These are phyloP conservation scores for Planococcus citri DNA, from an alignment of 1,140 invertebrate genomes.

Conservation along the genomic window DNA sequence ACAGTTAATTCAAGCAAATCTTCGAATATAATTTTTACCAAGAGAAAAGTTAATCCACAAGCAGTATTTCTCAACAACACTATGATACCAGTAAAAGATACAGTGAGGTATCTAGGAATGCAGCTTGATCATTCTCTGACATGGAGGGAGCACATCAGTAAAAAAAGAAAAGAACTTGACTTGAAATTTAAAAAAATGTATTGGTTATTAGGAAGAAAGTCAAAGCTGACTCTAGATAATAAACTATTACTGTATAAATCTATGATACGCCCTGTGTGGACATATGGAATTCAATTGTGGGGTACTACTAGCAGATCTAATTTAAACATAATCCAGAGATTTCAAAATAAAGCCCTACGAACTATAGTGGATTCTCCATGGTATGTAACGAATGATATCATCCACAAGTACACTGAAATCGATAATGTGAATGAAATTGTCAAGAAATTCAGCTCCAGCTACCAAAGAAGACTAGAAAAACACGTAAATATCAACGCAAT, in stretches of 20 bases:
- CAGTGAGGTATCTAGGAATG: constrained; percentile 22
- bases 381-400: too few species aligned
- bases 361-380: too few species aligned
- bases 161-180: constrained; percentile 19
- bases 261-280: too few species aligned
- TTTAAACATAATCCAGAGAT: neutral
- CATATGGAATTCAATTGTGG: neutral
- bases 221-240: too few species aligned
- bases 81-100: neutral
- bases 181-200: constrained; percentile 23
- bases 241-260: too few species aligned
- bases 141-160: constrained; percentile 7
- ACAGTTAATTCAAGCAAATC: constrained; percentile 29
- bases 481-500: too few species aligned
- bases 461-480: too few species aligned
- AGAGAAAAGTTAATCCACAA: neutral
- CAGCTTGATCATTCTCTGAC: constrained; percentile 21
- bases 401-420: too few species aligned
- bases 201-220: too few species aligned
- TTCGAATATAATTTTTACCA: constrained; percentile 5
- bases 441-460: too few species aligned
- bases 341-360: too few species aligned
- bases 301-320: neutral
- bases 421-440: too few species aligned
- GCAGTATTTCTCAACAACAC: neutral